Conservation (phyloP, 2,797 vertebrate genomes). For the Ciconia nigra region DNA sequence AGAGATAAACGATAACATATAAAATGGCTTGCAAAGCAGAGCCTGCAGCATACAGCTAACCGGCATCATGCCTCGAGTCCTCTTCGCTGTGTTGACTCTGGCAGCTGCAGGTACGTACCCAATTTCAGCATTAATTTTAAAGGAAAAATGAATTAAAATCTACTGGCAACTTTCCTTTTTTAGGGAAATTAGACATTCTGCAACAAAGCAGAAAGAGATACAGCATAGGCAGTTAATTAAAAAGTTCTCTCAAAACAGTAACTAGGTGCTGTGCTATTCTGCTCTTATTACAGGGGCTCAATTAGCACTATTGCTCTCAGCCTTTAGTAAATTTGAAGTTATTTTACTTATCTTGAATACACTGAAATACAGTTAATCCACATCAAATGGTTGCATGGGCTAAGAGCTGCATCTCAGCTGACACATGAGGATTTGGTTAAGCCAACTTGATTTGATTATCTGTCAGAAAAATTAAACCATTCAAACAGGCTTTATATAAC, state of each 20-base stretch:
- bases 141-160: not conserved
- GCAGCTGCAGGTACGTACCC: constrained; percentile 44
- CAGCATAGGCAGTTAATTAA: not conserved
- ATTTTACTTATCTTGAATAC: not conserved
- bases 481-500: not conserved
- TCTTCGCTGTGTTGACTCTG: not conserved
- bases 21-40: not conserved
- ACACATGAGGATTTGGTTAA: not conserved
- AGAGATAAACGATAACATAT: not conserved
- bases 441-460: not conserved
- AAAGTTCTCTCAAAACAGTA: not conserved
- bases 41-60: not conserved
- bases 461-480: not conserved
- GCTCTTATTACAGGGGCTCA: not conserved
- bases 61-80: not conserved
- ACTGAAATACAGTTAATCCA: not conserved
- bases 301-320: not conserved
- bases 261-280: not conserved
- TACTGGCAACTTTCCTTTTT: not conserved
- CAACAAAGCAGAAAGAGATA: not conserved
- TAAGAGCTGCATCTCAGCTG: not conserved
- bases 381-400: not conserved
- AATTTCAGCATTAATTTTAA: not conserved
- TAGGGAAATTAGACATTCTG: not conserved
- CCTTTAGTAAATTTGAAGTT: not conserved